Conservation (phyloP, 2,888 invertebrate genomes). For the Polyommatus icarus region DNA sequence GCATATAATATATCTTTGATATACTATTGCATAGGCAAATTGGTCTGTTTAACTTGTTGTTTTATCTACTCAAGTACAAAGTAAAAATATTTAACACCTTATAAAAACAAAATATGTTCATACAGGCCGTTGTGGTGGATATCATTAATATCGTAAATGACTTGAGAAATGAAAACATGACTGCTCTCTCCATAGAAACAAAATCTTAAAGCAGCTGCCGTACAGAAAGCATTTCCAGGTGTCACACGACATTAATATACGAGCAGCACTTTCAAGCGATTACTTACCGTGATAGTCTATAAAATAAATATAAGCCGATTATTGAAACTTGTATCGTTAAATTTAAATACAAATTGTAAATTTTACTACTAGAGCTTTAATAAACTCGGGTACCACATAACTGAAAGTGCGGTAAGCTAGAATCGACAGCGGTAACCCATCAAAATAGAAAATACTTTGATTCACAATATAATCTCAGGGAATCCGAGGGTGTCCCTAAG, state of each 20-base stretch:
- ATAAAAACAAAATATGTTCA: neutral
- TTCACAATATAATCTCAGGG: no score
- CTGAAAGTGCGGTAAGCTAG: no score
- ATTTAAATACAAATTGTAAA: constrained; percentile 2
- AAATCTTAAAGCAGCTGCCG: constrained; percentile 24
- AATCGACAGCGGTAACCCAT: no score
- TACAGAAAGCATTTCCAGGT: neutral
- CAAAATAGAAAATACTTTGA: no score
- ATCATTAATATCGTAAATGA: constrained; percentile 3
- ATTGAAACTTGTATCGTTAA: neutral
- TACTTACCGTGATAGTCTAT: constrained; percentile 5
- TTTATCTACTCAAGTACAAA: neutral
- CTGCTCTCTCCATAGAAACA: constrained; percentile 6
- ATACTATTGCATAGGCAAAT: no score
- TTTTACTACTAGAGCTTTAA: no score
- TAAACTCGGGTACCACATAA: no score
- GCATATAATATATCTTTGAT: no score
- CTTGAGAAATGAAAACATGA: neutral
- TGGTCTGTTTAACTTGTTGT: neutral
- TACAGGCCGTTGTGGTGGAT: neutral
- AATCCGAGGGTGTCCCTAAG: no score
- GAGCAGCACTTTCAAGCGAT: neutral
- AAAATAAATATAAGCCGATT: neutral
- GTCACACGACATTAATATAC: constrained; percentile 13
- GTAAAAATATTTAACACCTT: neutral